Evolutionary conservation across 2,888 invertebrate genomes (phyloP), one percentile per base, ranked within the genome.

Genomic region (Drosophila ustulata): DNA sequence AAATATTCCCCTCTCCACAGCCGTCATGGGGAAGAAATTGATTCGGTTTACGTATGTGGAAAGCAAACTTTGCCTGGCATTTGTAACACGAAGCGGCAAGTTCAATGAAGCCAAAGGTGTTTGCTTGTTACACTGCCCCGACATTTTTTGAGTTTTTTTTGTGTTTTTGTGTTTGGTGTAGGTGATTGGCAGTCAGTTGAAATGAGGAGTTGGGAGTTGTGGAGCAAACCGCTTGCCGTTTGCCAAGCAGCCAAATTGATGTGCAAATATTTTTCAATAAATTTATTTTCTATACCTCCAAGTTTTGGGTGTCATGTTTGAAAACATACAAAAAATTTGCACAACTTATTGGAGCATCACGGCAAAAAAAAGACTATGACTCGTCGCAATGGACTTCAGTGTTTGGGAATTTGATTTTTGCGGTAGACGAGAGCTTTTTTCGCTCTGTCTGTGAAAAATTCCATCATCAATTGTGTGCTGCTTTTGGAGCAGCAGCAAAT

Each of bases 61-160:
- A 75, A 43, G 70, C 56, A 79, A 75, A 75, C 71, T 79, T 75
- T 71, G 67, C 63, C 64, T 68, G 68, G 73, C 66, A 78, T 82
- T 78, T 85, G 88, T 72, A 88, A 88, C 71, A 69, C 71, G 75
- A 82, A 62, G 74, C 88, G 75, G 73, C 66, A 77, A 85, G 89
- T 87, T 88, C 89, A 87, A 89, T 85, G 84, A 88, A 88, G 85
- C 87, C 85, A 79, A 84, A 84, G 84, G 84, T 87, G 83, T 79
- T 76, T 71, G 69, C 71, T 50, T 57, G 71, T 75, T 61, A 79
- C 65, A 49, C 39, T 39, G 26, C 61, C 61, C 45, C 61, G 23
- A 62, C 46, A n/a, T 13, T 5, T 39, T 39, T 32, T 43, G 30
- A n/a, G 26, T 37, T 57, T 13, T 5, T 39, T 39, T 32, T 43